These are phyloP conservation scores for Pheucticus melanocephalus DNA, from an alignment of 2,113 vertebrate genomes.

Conservation along the genomic window DNA sequence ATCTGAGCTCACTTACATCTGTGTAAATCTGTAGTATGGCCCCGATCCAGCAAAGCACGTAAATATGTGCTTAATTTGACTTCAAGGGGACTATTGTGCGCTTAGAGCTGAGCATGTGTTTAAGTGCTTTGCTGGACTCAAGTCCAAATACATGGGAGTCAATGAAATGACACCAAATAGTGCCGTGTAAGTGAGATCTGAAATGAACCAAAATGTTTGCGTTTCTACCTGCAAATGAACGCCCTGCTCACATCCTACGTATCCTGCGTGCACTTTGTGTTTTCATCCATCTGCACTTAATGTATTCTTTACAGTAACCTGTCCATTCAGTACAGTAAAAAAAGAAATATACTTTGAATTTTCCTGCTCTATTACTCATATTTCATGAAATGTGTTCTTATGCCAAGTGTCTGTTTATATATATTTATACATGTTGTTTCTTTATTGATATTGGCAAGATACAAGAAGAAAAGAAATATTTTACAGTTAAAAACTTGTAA, in stretches of 20 bases:
- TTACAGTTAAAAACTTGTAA: conserved; percentile 62
- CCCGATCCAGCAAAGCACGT: conserved; percentile 50
- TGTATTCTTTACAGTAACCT: conserved; percentile 37
- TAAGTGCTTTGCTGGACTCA: conserved; percentile 64
- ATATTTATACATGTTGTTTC: conserved; percentile 65
- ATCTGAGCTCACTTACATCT: conserved; percentile 70
- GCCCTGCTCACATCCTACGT: neutral
- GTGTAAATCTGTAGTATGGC: conserved; percentile 70
- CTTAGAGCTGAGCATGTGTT: conserved; percentile 62
- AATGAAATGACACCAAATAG: conserved; percentile 54
- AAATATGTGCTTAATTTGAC: conserved; percentile 70
- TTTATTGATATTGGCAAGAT: conserved; percentile 65
- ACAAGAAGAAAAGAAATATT: conserved; percentile 57
- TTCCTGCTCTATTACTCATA: conserved; percentile 57
- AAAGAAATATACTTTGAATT: conserved; percentile 59
- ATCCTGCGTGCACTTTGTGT: neutral
- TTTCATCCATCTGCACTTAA: conserved; percentile 33
- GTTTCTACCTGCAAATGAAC: conserved; percentile 56
- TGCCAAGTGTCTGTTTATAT: conserved; percentile 66
- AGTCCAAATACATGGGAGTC: conserved; percentile 56
- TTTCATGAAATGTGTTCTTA: conserved; percentile 45
- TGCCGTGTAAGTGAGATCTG: conserved; percentile 42
- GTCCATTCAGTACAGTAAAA: conserved; percentile 41
- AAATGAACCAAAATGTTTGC: conserved; percentile 64
- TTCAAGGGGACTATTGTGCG: conserved; percentile 65